Conservation (phyloP, 2,113 vertebrate species). For the Tachuris rubrigastra region DNA sequence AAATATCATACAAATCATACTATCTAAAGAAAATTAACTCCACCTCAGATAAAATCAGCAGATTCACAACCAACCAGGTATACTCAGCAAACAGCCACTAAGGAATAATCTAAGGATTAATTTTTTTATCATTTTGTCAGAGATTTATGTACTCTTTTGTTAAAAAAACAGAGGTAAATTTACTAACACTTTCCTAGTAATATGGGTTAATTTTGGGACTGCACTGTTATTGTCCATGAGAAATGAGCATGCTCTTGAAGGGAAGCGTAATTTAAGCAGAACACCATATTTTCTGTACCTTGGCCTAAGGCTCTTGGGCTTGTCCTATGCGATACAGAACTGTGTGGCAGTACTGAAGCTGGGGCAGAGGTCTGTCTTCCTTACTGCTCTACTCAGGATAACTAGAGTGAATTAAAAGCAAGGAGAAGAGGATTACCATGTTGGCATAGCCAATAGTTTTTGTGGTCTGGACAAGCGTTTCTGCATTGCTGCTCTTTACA, state of each 20-base stretch:
- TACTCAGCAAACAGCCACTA: not conserved
- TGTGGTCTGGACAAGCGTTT: not conserved
- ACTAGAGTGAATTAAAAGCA: not conserved
- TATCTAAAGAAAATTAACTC: not conserved
- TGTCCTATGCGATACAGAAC: not conserved
- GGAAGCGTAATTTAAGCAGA: not conserved
- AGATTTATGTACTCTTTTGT: not conserved
- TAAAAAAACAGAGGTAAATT: not conserved
- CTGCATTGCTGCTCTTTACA: not conserved
- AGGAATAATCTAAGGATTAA: not conserved
- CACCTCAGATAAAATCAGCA: not conserved
- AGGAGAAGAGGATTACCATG: not conserved
- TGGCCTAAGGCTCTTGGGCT: not conserved
- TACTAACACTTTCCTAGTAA: not conserved
- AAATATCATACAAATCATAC: no score
- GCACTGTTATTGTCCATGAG: not conserved
- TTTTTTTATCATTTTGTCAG: not conserved
- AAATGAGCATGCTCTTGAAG: not conserved
- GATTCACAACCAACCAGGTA: not conserved
- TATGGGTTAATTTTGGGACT: not conserved
- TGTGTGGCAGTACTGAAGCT: accelerated
- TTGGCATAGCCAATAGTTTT: not conserved
- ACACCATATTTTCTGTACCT: not conserved
- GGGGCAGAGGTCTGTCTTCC: not conserved
- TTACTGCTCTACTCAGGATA: not conserved